Evolutionary conservation across 2,113 vertebrate genomes (phyloP).

Genomic region (Labrus mixtus): DNA sequence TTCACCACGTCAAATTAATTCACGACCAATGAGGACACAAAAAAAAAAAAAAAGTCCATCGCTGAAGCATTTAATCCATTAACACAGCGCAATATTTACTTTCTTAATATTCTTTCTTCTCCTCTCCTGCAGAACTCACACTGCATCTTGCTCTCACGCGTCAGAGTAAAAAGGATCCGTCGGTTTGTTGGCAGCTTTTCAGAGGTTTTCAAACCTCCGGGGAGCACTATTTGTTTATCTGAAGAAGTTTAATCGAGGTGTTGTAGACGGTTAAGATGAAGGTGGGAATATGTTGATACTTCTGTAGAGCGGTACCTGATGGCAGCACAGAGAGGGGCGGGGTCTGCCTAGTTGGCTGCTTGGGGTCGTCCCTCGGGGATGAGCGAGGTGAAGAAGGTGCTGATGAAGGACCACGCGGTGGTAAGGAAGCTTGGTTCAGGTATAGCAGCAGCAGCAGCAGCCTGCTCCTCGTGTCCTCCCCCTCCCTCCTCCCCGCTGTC

Average conservation of each 20-base stretch:
- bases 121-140: constrained; percentile 7
- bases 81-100: constrained; percentile 31
- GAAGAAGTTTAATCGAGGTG: not conserved
- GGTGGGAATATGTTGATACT: not conserved
- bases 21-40: constrained; percentile 1
- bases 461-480: constrained; percentile 82
- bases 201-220: not conserved
- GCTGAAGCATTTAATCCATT: constrained; percentile 27
- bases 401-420: constrained; percentile 95
- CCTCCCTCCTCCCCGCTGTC: constrained; percentile 85
- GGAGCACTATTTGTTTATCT: not conserved
- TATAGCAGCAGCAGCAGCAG: constrained; percentile 51
- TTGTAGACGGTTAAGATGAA: constrained; percentile 8
- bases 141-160: not conserved
- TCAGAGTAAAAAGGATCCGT: not conserved
- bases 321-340: not conserved
- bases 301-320: constrained; percentile 36
- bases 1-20: constrained; percentile 9
- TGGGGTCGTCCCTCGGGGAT: constrained; percentile 95
- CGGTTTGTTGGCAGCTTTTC: constrained; percentile 33
- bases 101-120: constrained; percentile 15
- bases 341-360: constrained; percentile 87
- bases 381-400: constrained; percentile 96
- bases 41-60: constrained; percentile 11
- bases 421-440: constrained; percentile 88